phyloP scores from a whole-genome alignment of 2,797 vertebrate species.

The Ctenosaura bakeri region DNA sequence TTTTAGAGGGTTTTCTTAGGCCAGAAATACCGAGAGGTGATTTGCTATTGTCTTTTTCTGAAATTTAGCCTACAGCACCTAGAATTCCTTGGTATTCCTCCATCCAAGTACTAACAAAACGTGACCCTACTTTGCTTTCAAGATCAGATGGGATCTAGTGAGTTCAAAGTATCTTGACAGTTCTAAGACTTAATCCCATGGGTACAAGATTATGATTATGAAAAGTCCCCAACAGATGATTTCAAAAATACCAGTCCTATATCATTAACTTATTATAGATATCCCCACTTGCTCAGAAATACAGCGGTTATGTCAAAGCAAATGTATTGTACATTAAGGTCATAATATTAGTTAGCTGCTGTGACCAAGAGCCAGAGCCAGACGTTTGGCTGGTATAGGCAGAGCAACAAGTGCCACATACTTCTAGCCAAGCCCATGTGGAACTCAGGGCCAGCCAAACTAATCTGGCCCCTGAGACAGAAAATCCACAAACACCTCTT shows the following conservation, averaged over 20 bases:
- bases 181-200: no score
- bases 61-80: no score
- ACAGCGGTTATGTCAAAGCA: neutral
- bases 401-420: neutral
- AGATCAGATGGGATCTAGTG: no score
- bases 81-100: no score
- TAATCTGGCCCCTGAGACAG: neutral
- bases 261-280: neutral
- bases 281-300: neutral
- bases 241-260: neutral
- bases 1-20: no score
- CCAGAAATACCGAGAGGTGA: no score
- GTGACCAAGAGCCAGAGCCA: neutral
- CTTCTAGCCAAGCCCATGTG: neutral
- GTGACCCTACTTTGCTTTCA: no score
- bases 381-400: neutral
- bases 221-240: neutral
- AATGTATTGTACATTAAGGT: neutral
- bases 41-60: no score
- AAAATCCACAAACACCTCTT: neutral
- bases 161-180: no score
- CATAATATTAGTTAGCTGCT: neutral
- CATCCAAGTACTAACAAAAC: no score
- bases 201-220: no score
- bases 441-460: neutral